A percentile compares a stretch with the other conserved stretches of the same genome.
Conservation (phyloP, 2,888 invertebrate species). For the Rhyacophila evoluta region DNA sequence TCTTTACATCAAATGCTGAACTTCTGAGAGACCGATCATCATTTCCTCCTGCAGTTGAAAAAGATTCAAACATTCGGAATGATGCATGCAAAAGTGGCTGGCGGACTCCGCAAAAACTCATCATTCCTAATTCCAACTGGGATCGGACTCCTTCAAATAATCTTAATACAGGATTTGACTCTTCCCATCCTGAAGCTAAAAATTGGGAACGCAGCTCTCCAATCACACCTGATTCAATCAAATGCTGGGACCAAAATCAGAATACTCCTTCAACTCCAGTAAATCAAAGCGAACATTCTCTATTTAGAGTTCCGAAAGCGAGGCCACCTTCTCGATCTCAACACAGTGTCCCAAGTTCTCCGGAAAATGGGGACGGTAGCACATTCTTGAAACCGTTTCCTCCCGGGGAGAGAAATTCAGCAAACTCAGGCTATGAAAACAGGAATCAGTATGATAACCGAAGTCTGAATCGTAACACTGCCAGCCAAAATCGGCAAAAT, state of each 20-base stretch:
- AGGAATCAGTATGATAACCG: slow-evolving; percentile 65
- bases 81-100: slow-evolving; percentile 62
- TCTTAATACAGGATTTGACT: slow-evolving; percentile 34
- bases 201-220: slow-evolving; percentile 61
- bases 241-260: slow-evolving; percentile 54
- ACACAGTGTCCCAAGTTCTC: slow-evolving; percentile 64
- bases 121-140: slow-evolving; percentile 50
- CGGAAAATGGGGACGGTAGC: slow-evolving; percentile 66
- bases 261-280: slow-evolving; percentile 58
- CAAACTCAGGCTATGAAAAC: slow-evolving; percentile 65
- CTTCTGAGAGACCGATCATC: slow-evolving; percentile 55
- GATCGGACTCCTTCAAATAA: slow-evolving; percentile 45
- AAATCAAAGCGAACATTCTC: slow-evolving; percentile 67
- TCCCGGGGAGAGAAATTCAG: slow-evolving; percentile 67
- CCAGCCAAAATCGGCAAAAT: slow-evolving; percentile 60
- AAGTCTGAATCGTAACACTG: slow-evolving; percentile 59
- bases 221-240: slow-evolving; percentile 45
- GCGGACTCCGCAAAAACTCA: slow-evolving; percentile 64
- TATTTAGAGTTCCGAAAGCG: slow-evolving; percentile 75
- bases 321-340: slow-evolving; percentile 74
- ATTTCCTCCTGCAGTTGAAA: slow-evolving; percentile 15
- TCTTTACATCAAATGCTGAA: slow-evolving; percentile 60
- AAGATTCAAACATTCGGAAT: slow-evolving; percentile 55
- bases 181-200: slow-evolving; percentile 58
- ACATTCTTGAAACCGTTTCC: slow-evolving; percentile 76